Percentiles rank a stretch among this genome's conserved stretches.
Conservation (phyloP, 2,888 invertebrate species). For the Nemapogon koenigi region DNA sequence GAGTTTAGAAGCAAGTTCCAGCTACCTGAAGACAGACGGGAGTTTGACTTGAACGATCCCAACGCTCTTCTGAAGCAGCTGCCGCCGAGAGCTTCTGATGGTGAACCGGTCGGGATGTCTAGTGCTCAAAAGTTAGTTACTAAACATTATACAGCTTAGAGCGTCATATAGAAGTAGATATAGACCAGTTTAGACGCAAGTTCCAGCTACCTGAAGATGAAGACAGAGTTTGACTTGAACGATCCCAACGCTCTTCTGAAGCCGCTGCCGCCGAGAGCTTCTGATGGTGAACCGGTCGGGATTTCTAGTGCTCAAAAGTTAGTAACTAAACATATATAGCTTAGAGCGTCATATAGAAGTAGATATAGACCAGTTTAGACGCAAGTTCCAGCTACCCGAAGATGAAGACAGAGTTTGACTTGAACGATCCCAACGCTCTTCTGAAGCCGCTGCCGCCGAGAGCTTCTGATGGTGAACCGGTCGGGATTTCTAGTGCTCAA, state of each 20-base stretch:
- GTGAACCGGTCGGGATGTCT: constrained; percentile 77
- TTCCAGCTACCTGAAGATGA: constrained; percentile 81
- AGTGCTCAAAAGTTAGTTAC: constrained; percentile 76
- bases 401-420: constrained; percentile 84
- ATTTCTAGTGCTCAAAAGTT: constrained; percentile 85
- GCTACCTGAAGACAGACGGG: constrained; percentile 77
- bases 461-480: constrained; percentile 73
- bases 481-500: constrained; percentile 85
- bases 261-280: constrained; percentile 71
- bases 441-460: constrained; percentile 78
- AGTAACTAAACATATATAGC: too few relatives aligned
- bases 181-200: constrained; percentile 75
- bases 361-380: constrained; percentile 79
- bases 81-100: constrained; percentile 75
- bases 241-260: constrained; percentile 81
- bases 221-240: constrained; percentile 87
- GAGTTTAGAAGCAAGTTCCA: constrained; percentile 78
- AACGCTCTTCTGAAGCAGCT: constrained; percentile 74
- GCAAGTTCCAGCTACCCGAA: constrained; percentile 76
- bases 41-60: constrained; percentile 90
- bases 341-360: constrained; percentile 68
- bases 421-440: constrained; percentile 81
- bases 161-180: constrained; percentile 71
- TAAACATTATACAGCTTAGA: not conserved
- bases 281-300: constrained; percentile 79